phyloP scores from a whole-genome alignment of 2,797 vertebrate species.

The Brachyrhaphis roseni region DNA sequence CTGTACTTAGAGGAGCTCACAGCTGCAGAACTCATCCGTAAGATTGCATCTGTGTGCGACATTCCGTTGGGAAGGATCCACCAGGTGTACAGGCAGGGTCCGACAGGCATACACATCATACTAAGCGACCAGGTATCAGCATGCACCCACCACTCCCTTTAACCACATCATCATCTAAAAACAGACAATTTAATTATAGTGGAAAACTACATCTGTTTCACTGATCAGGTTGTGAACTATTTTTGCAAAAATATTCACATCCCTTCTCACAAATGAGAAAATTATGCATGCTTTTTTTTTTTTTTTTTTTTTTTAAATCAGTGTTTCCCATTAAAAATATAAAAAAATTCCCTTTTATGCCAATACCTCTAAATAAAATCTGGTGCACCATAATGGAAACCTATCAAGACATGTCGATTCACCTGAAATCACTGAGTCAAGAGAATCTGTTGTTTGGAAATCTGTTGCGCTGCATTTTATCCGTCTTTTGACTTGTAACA shows the following conservation, averaged over 20 bases:
- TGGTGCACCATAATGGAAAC: neutral
- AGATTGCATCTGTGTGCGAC: slow-evolving; percentile 90
- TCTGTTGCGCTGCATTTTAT: no score
- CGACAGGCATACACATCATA: slow-evolving; percentile 93
- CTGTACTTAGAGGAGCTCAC: slow-evolving; percentile 94
- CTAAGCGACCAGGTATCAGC: slow-evolving; percentile 89
- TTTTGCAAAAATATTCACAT: neutral
- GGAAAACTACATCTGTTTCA: neutral
- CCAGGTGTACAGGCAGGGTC: slow-evolving; percentile 94
- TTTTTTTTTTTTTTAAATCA: no score
- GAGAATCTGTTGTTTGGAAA: no score
- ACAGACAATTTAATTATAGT: neutral
- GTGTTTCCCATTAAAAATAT: neutral
- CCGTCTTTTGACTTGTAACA: no score
- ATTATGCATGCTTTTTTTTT: no score
- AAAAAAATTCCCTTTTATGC: neutral
- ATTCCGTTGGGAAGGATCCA: slow-evolving; percentile 90
- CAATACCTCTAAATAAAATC: neutral
- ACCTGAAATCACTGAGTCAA: neutral
- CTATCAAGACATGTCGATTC: neutral
- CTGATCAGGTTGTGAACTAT: neutral
- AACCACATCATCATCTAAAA: neutral
- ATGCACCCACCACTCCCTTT: neutral
- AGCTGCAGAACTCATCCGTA: slow-evolving; percentile 90
- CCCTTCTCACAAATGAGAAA: neutral